phyloP scores from a whole-genome alignment of 64 coral and sea anemone genomes.

The Acropora yongei region DNA sequence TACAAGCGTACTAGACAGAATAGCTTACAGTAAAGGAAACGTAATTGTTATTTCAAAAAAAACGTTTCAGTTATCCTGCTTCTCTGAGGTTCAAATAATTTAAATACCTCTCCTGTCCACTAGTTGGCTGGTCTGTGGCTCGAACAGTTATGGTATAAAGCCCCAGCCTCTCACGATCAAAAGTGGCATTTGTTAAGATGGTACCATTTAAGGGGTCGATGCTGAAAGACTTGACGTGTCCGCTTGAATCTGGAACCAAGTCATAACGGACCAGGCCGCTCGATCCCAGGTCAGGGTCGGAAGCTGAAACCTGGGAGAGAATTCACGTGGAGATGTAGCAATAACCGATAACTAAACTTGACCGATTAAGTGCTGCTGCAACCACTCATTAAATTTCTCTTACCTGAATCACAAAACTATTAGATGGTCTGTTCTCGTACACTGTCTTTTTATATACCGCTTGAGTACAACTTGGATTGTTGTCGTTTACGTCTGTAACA shows the following conservation, averaged over 20 bases:
- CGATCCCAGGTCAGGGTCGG: slow-evolving; percentile 65
- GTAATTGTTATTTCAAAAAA: not conserved
- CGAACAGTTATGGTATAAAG: slow-evolving; percentile 62
- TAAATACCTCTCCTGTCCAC: slow-evolving; percentile 76
- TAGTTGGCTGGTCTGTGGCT: slow-evolving; percentile 79
- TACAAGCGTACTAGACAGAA: no score
- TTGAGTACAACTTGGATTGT: slow-evolving; percentile 77
- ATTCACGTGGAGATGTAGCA: not conserved
- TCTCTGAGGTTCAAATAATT: no score
- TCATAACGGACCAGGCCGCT: slow-evolving; percentile 72
- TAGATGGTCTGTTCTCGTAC: slow-evolving; percentile 69
- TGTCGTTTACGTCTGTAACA: slow-evolving; percentile 95
- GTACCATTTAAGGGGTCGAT: slow-evolving; percentile 75
- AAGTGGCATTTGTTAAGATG: slow-evolving; percentile 63
- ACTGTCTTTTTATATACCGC: slow-evolving; percentile 74
- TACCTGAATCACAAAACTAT: slow-evolving; percentile 76
- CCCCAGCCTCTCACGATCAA: slow-evolving; percentile 73
- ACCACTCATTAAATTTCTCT: not conserved
- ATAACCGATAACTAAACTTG: no score
- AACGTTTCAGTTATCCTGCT: no score
- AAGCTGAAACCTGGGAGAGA: slow-evolving; percentile 42
- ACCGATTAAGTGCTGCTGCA: no score
- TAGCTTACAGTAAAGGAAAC: no score
- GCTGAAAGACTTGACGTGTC: slow-evolving; percentile 66
- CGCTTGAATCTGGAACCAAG: slow-evolving; percentile 74